phyloP scores from a whole-genome alignment of 92 coral and sea anemone species.

The Phenganax marumi region DNA sequence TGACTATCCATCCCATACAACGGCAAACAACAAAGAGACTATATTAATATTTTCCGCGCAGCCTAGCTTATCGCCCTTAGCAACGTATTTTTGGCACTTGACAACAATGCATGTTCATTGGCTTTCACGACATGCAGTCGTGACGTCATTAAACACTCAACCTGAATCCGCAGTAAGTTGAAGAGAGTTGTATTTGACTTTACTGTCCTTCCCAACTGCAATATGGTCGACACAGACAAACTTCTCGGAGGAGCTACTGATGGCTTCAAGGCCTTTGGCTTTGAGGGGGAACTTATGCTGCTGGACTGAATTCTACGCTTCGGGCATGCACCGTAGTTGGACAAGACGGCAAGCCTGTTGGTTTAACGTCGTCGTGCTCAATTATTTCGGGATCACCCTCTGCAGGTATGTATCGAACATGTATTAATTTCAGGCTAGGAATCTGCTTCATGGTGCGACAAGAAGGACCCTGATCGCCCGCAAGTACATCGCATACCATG shows the following conservation, averaged over 20 bases:
- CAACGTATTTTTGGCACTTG: constrained; percentile 21
- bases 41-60: too few species aligned
- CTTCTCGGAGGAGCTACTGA: too few species aligned
- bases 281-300: background rate
- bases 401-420: constrained; percentile 6
- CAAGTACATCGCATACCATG: constrained; percentile 15
- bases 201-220: constrained; percentile 34
- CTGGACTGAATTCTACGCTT: background rate
- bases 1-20: background rate
- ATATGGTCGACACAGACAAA: constrained; percentile 22
- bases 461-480: constrained; percentile 30
- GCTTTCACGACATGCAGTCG: background rate
- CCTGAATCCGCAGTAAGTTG: constrained; percentile 31
- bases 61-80: background rate
- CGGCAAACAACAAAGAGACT: background rate
- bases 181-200: constrained; percentile 30
- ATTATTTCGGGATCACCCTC: background rate
- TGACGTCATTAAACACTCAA: constrained; percentile 30
- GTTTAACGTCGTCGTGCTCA: background rate
- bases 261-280: background rate
- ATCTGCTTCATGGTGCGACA: constrained; percentile 8
- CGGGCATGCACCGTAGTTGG: too few species aligned
- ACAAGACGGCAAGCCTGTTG: too few species aligned
- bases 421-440: background rate
- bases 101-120: constrained; percentile 7